Conservation (phyloP, 1,140 invertebrate species). For the Reticulitermes speratus region DNA sequence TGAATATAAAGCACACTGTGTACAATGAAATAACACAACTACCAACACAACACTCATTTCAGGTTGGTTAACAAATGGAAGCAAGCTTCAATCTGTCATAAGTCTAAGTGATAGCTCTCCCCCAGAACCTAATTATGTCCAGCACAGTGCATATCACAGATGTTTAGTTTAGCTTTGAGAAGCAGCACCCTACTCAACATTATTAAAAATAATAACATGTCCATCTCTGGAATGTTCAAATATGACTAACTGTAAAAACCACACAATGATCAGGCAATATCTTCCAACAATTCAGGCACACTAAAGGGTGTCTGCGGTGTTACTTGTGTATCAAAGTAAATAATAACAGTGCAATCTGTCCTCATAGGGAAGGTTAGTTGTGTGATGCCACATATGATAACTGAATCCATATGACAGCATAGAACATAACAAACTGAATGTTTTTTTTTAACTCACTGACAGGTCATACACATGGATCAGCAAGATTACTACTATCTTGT, state of each 20-base stretch:
- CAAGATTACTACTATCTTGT: too few species aligned
- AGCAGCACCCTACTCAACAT: not conserved
- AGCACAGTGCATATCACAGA: not conserved
- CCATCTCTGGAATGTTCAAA: not conserved
- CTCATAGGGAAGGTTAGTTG: not conserved
- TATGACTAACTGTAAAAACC: conserved; percentile 8
- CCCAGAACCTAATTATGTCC: not conserved
- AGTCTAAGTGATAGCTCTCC: not conserved
- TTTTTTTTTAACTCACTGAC: too few species aligned
- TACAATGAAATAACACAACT: too few species aligned
- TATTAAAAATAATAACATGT: not conserved
- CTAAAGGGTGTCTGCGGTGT: not conserved
- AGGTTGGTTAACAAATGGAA: too few species aligned
- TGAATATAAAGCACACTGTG: too few species aligned
- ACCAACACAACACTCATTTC: too few species aligned
- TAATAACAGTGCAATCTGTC: not conserved
- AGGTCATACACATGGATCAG: too few species aligned
- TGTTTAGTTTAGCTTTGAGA: conserved; percentile 11
- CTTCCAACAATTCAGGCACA: not conserved
- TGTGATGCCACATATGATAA: not conserved
- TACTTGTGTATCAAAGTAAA: not conserved
- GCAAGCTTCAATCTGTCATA: not conserved
- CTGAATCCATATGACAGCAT: too few species aligned
- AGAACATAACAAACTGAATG: not conserved
- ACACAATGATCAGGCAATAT: not conserved